Percentiles rank a stretch among this genome's conserved stretches.
Conservation (phyloP, 2,113 vertebrate genomes). For the Oreochromis tanganicae region DNA sequence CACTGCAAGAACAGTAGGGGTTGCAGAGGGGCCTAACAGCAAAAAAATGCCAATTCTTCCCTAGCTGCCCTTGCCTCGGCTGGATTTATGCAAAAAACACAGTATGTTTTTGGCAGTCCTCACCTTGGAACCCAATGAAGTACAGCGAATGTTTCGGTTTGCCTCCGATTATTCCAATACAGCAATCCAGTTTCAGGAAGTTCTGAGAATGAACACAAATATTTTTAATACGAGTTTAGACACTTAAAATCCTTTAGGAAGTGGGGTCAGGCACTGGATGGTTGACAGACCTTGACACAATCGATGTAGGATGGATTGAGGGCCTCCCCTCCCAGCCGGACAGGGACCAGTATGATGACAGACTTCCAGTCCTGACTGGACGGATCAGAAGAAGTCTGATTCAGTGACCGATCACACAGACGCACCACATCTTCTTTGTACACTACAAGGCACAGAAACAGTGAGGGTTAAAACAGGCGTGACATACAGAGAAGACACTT, state of each 20-base stretch:
- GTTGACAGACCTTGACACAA: slow-evolving; percentile 81
- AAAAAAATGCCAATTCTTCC: background rate
- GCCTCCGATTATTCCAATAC: slow-evolving; percentile 90
- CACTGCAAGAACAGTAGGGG: background rate
- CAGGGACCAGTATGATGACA: slow-evolving; percentile 85
- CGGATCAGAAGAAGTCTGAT: slow-evolving; percentile 34
- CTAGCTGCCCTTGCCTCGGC: background rate
- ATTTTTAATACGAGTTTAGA: background rate
- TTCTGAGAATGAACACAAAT: slow-evolving; percentile 67
- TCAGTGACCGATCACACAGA: slow-evolving; percentile 59
- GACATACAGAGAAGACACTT: background rate
- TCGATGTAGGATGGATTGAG: slow-evolving; percentile 87
- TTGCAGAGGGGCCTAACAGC: background rate
- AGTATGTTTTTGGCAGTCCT: background rate
- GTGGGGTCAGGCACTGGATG: background rate
- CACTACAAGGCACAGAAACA: slow-evolving; percentile 63
- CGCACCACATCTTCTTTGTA: slow-evolving; percentile 84
- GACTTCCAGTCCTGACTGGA: slow-evolving; percentile 74
- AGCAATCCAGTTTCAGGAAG: slow-evolving; percentile 81
- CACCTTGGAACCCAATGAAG: slow-evolving; percentile 90
- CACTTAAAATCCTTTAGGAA: background rate
- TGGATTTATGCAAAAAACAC: background rate
- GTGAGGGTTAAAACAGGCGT: background rate
- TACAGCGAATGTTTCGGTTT: slow-evolving; percentile 89
- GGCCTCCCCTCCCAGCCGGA: slow-evolving; percentile 83